A percentile compares a stretch with the other conserved stretches of the same genome.
Conservation (phyloP, 2,113 vertebrate genomes). For the Callopanchax toddi region DNA sequence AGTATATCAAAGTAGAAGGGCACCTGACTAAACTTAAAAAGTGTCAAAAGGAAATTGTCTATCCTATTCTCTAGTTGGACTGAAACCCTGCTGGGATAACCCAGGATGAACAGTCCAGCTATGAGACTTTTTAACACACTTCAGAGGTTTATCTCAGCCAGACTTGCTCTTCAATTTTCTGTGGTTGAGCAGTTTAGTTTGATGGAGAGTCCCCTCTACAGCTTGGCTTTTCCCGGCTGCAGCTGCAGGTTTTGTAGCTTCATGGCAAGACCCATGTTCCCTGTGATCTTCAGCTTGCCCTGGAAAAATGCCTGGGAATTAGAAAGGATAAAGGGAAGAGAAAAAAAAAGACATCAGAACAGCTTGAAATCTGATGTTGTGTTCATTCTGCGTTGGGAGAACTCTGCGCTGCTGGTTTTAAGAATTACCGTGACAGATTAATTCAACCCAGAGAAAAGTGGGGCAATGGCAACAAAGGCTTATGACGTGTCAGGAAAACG, state of each 20-base stretch:
- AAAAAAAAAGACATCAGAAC: conserved; percentile 6
- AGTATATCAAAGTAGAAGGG: conserved; percentile 27
- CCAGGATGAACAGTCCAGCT: conserved; percentile 12
- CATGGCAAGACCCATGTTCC: conserved; percentile 96
- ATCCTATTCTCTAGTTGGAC: conserved; percentile 15
- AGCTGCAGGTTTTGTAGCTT: conserved; percentile 95
- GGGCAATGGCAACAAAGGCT: conserved; percentile 58
- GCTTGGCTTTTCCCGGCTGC: conserved; percentile 89
- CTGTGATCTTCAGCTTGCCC: conserved; percentile 95
- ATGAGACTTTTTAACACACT: not conserved
- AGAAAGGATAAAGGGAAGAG: conserved; percentile 3
- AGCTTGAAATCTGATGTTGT: not conserved
- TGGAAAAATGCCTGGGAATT: conserved; percentile 91
- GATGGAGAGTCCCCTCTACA: conserved; percentile 72
- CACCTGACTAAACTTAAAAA: too few species aligned
- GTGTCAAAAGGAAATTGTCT: conserved; percentile 32
- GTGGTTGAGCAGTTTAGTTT: not conserved
- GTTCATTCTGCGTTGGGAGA: conserved; percentile 4
- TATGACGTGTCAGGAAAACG: conserved; percentile 47
- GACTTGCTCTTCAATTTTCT: conserved; percentile 5
- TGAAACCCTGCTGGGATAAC: conserved; percentile 2
- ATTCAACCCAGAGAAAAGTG: conserved; percentile 50
- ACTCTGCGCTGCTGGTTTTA: conserved; percentile 36
- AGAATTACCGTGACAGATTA: conserved; percentile 66
- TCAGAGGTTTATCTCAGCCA: conserved; percentile 5